These are phyloP conservation scores for Onychostoma macrolepis DNA, from an alignment of 2,113 vertebrate species.

Conservation along the genomic window DNA sequence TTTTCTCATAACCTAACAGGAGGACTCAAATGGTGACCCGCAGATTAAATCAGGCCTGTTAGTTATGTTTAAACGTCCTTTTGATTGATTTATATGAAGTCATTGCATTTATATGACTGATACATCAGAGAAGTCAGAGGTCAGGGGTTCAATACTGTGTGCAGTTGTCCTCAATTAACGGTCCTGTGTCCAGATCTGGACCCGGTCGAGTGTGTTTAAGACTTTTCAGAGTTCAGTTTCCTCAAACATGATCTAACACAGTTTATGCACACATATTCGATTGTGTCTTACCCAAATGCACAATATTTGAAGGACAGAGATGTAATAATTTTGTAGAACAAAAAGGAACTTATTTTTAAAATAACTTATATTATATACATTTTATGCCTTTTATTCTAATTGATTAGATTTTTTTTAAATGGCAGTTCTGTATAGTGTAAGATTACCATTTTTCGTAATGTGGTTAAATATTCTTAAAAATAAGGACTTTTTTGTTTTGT, in stretches of 20 bases:
- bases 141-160: not conserved
- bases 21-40: not conserved
- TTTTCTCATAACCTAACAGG: not conserved
- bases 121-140: not conserved
- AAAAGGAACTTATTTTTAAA: not conserved
- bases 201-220: not conserved
- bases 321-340: not conserved
- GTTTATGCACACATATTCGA: too few species aligned
- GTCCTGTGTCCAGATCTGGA: not conserved
- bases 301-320: too few species aligned
- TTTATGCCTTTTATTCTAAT: too few species aligned
- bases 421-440: not conserved
- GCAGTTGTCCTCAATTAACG: not conserved
- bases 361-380: too few species aligned
- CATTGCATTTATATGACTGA: not conserved
- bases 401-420: not conserved
- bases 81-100: not conserved
- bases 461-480: not conserved
- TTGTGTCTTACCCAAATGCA: too few species aligned
- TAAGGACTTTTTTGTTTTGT: not conserved
- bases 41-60: not conserved
- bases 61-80: not conserved
- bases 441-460: not conserved
- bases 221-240: not conserved
- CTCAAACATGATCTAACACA: not conserved